Base-by-base conservation (phyloP, 2,797 vertebrate species). In the Phoebastria nigripes region DNA sequence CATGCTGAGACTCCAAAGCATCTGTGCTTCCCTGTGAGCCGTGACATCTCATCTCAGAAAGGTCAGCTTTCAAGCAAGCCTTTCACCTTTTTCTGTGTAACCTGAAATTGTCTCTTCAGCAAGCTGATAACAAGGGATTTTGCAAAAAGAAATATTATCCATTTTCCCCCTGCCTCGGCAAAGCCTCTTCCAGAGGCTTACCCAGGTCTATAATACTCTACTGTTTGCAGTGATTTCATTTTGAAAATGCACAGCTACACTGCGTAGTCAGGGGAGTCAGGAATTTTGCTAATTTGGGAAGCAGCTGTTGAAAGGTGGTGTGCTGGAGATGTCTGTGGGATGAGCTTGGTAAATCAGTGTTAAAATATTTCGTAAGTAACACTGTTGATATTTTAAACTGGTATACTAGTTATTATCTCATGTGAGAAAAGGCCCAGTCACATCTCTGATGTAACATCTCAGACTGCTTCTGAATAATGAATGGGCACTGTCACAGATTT, bases 201-300 rank as follows among this genome's bases (percentile, higher is more conserved):
- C 8, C 20, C 33, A 54, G 46, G 49, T 52, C 44, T 41, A 39
- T 5, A 62, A 82, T 15, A 29, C 31, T 63, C 15, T 71, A 6
- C 31, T 37, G 5, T 49, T 55, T 56, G 37, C 22, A 35, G 7
- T 21, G 0, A 59, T 52, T 82, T 70, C 19, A 41, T 77, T 20
- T 56, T 44, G 73, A 72, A 94, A 89, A 61, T 0, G 1, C 31
- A 62, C 9, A 82, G 17, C 33, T 73, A 49, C 0, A 0, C 22
- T n/a, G 8, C 12, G 4, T 46, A 49, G 56, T 46, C 20, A 39
- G 28, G 29, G 33, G 20, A 61, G 16, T 52, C 37, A 35, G 39
- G 73, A 82, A 76, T 63, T 82, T 39, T 63, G 21, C 5, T 59
- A 35, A 41, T 80, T 80, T 77, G 44, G 28, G 35, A 89, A 35